These are phyloP conservation scores for Drosophila rufa DNA, from an alignment of 1,140 invertebrate genomes.

Conservation along the genomic window DNA sequence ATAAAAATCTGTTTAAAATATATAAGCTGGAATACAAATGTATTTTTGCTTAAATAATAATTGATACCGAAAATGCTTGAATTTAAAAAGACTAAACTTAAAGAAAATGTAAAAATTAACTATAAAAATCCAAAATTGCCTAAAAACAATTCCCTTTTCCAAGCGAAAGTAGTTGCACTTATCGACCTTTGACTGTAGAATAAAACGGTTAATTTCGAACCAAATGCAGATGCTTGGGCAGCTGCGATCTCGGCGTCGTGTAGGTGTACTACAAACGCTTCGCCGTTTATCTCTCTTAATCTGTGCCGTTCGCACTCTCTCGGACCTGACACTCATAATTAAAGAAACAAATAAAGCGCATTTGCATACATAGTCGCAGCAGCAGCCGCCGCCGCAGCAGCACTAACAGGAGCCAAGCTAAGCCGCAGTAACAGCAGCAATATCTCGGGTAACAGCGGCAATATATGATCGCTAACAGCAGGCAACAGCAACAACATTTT, in stretches of 20 bases:
- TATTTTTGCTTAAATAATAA: too few relatives aligned
- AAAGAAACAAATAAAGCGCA: slow-evolving; percentile 84
- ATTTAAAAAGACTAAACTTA: not conserved
- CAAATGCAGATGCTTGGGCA: slow-evolving; percentile 35
- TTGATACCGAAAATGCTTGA: not conserved
- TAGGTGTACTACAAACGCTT: slow-evolving; percentile 54
- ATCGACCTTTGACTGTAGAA: slow-evolving; percentile 12
- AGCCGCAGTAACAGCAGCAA: slow-evolving; percentile 26
- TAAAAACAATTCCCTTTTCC: not conserved
- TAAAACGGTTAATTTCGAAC: slow-evolving; percentile 44
- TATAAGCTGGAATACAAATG: too few relatives aligned
- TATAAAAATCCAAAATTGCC: too few relatives aligned
- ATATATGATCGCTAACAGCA: slow-evolving; percentile 11
- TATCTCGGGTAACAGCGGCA: slow-evolving; percentile 6
- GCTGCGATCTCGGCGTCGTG: slow-evolving; percentile 25
- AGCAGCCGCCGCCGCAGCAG: slow-evolving; percentile 31
- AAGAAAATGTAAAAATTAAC: too few relatives aligned
- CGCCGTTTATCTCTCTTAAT: slow-evolving; percentile 74
- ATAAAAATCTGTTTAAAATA: too few relatives aligned
- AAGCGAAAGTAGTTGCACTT: not conserved
- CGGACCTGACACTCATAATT: slow-evolving; percentile 83
- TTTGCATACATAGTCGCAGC: slow-evolving; percentile 59
- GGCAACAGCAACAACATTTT: slow-evolving; percentile 23
- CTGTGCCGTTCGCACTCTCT: slow-evolving; percentile 72
- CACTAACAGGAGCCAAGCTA: slow-evolving; percentile 5